Evolutionary conservation across 2,113 vertebrate species (phyloP), one percentile per base, ranked within the genome.

Genomic region (Ochotona princeps): DNA sequence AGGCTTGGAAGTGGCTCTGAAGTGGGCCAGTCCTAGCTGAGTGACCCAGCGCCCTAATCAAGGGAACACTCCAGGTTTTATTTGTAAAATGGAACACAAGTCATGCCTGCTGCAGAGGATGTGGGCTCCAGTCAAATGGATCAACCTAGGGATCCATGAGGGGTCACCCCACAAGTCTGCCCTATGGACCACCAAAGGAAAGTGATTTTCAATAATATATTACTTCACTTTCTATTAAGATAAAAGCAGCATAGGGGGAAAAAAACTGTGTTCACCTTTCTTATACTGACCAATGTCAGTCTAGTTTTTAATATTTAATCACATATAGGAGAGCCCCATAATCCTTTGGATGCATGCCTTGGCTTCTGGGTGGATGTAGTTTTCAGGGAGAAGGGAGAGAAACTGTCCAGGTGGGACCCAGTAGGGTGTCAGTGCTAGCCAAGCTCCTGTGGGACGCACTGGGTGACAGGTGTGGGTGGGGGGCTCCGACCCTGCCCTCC

Each of bases 161-260:
- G 47, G 44, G 70, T 93, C 84, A 87, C 18, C 15, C 49, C 13
- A 32, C 47, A 72, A 54, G 30, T 11, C 1, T 61, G 51, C 73
- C 80, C 65, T 94, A 28, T 73, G n/a, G 38, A 49, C 13, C 61
- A 60, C 25, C 88, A 84, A 86, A 89, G 76, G 44, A 91, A 79
- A 38, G 7, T 69, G 12, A 38, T 89, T 89, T 72, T 49, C 70
- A 72, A 80, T 38, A 81, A 75, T 57, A 32, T 57, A 5, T 47
- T 75, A 38, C 9, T 83, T 80, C 54, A n/a, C 63, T 83, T 81
- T 87, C 82, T 78, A 81, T 84, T 87, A 51, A 93, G 83, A 72
- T 81, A 83, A 83, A 93, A 74, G 12, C n/a, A 83, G 38, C 23
- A 66, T 65, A 25, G 65, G 49, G 35, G 30, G 79, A 84, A 84